Percentiles rank a stretch among this genome's conserved stretches.
Evolutionary conservation across 2,113 vertebrate genomes (phyloP).

Genomic region (Herpetotheres cachinnans): DNA sequence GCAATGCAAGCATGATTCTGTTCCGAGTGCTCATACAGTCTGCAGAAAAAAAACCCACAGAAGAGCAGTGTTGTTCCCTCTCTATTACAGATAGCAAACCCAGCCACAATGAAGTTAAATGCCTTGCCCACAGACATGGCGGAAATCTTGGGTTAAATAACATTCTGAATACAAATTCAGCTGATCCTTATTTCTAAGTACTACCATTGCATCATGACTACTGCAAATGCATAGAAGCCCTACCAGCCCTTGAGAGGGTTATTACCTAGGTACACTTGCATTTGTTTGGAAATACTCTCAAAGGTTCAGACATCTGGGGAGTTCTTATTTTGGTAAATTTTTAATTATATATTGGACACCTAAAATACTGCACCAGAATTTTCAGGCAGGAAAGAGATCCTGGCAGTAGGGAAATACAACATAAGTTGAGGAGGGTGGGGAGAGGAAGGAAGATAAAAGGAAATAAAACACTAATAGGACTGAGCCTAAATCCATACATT

Average conservation of each 20-base stretch:
- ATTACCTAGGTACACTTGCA: background rate
- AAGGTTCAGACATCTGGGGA: background rate
- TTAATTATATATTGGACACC: background rate
- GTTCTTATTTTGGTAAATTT: background rate
- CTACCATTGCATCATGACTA: fast-evolving
- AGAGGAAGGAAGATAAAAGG: background rate
- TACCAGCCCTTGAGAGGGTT: background rate
- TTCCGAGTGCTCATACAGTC: background rate
- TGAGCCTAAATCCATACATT: background rate
- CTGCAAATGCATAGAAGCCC: background rate
- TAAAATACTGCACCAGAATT: background rate
- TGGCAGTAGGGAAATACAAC: background rate
- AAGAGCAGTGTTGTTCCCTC: background rate
- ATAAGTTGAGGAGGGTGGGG: background rate
- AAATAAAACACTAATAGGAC: background rate
- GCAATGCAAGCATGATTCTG: background rate
- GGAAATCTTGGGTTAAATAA: background rate
- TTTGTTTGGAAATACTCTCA: background rate
- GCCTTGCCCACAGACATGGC: background rate
- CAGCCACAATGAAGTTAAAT: background rate
- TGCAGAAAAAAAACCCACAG: background rate
- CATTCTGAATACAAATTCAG: background rate
- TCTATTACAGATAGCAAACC: background rate
- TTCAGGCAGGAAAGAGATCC: background rate
- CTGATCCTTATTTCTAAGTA: background rate